phyloP scores from a whole-genome alignment of 2,113 vertebrate genomes.

The Ellobius talpinus region DNA sequence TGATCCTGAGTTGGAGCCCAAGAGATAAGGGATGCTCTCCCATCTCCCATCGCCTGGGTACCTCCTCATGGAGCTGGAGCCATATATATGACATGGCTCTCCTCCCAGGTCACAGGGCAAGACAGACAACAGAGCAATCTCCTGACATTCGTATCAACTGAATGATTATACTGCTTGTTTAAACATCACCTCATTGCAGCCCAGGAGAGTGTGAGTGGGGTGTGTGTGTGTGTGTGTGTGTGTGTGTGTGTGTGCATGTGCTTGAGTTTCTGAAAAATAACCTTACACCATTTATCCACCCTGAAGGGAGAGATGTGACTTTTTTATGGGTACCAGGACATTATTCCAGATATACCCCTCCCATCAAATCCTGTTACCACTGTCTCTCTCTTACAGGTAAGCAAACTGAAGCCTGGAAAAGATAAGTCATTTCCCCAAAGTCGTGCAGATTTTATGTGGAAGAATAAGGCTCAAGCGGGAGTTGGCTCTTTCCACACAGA shows the following conservation, averaged over 20 bases:
- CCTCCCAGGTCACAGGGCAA: background rate
- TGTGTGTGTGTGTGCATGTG: background rate
- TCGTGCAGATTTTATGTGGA: background rate
- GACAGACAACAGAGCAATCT: background rate
- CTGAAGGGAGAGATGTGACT: background rate
- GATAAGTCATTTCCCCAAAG: background rate
- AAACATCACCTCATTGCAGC: background rate
- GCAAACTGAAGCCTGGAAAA: background rate
- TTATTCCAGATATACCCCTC: background rate
- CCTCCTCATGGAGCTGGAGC: background rate
- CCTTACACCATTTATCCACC: background rate
- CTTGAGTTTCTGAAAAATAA: background rate
- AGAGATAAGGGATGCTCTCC: background rate
- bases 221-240: background rate
- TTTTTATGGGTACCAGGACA: background rate
- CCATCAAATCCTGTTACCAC: background rate
- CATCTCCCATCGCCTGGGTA: background rate
- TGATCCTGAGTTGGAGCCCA: background rate
- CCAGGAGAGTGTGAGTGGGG: background rate
- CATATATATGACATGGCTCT: background rate
- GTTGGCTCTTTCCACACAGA: background rate
- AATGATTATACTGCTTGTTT: background rate
- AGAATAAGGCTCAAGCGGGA: background rate
- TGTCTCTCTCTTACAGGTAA: background rate
- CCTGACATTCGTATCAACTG: background rate